A percentile compares a stretch with the other conserved stretches of the same genome.
Conservation (phyloP, 1,140 invertebrate species). For the Bicyclus anynana region DNA sequence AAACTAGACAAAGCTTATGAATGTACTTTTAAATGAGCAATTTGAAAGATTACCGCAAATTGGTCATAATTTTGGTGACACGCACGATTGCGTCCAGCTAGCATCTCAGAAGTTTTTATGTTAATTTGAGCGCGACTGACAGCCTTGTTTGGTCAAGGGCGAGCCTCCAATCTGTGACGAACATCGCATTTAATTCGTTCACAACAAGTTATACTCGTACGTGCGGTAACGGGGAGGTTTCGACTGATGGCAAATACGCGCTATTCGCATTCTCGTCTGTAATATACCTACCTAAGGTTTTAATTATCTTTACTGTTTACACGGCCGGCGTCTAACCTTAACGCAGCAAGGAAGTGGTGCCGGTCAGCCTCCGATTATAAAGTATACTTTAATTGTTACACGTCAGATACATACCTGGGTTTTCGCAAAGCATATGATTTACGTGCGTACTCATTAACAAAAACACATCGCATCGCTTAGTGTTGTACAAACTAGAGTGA, state of each 20-base stretch:
- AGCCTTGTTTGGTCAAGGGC: conserved; percentile 60
- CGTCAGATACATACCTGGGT: conserved; percentile 38
- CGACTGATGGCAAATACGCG: neutral
- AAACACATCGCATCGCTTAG: conserved; percentile 46
- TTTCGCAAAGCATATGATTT: conserved; percentile 55
- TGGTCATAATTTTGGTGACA: conserved; percentile 22
- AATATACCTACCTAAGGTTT: no score
- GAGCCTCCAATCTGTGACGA: conserved; percentile 51
- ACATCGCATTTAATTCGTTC: conserved; percentile 12
- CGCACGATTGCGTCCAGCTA: conserved; percentile 32
- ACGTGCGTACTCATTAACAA: conserved; percentile 25
- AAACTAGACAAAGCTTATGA: neutral
- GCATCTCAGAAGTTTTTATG: conserved; percentile 31
- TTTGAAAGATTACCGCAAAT: conserved; percentile 11
- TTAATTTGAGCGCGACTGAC: conserved; percentile 49
- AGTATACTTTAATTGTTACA: conserved; percentile 53
- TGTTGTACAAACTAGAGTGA: neutral
- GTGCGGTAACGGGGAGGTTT: neutral
- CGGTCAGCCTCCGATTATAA: conserved; percentile 55
- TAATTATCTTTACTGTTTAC: conserved; percentile 35
- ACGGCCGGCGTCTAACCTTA: conserved; percentile 60
- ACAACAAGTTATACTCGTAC: neutral
- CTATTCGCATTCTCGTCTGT: neutral
- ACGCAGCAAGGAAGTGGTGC: conserved; percentile 65
- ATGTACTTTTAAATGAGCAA: conserved; percentile 2